Percentiles rank a stretch among this genome's conserved stretches.
Evolutionary conservation across 2,797 vertebrate genomes (phyloP).

Genomic region (Nasua narica): DNA sequence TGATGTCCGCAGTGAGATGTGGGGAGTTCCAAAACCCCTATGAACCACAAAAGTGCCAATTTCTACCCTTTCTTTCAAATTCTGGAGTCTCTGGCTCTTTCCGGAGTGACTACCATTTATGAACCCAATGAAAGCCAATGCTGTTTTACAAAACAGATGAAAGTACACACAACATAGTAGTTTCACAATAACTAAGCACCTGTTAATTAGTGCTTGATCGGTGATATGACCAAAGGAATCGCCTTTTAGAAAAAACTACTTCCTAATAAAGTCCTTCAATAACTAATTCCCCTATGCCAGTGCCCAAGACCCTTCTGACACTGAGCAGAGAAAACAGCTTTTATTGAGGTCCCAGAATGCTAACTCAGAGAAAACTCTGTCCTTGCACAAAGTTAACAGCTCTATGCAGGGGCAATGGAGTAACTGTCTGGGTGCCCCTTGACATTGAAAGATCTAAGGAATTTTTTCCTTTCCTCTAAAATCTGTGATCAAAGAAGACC

Average conservation of each 20-base stretch:
- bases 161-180: constrained; percentile 6
- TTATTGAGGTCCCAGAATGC: background rate
- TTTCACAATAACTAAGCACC: constrained; percentile 51
- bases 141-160: background rate
- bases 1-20: background rate
- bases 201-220: background rate
- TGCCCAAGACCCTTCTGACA: constrained; percentile 1
- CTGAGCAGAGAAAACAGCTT: constrained; percentile 13
- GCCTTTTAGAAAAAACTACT: constrained; percentile 37
- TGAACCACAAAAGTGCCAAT: constrained; percentile 10
- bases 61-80: constrained; percentile 20
- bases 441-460: constrained; percentile 51
- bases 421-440: constrained; percentile 35
- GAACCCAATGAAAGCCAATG: background rate
- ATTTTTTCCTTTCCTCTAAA: constrained; percentile 56
- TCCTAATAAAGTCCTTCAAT: constrained; percentile 49
- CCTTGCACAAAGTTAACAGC: constrained; percentile 48
- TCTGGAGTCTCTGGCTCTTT: background rate
- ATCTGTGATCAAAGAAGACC: constrained; percentile 72
- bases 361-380: constrained; percentile 22
- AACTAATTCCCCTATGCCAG: constrained; percentile 52
- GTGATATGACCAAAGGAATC: constrained; percentile 11
- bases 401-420: constrained; percentile 8
- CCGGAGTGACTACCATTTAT: background rate
- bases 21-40: background rate